These are phyloP conservation scores for Aldabrachelys gigantea DNA, from an alignment of 2,113 vertebrate species.

Conservation along the genomic window DNA sequence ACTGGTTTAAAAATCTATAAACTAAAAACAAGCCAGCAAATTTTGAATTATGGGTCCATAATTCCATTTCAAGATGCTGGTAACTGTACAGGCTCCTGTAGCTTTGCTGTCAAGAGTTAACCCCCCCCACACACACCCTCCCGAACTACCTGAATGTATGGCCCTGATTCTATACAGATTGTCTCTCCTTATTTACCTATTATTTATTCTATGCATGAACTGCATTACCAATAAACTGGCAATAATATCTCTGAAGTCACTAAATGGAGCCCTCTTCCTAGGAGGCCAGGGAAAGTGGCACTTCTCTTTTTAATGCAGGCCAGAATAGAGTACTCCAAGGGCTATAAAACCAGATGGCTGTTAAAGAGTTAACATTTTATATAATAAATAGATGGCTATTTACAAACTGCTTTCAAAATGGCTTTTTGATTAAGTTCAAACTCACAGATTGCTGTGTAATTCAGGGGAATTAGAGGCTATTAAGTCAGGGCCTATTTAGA, in stretches of 20 bases:
- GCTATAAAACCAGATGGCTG: background rate
- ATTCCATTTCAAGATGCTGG: background rate
- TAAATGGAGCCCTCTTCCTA: background rate
- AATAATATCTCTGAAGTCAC: background rate
- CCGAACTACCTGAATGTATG: background rate
- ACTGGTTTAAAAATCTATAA: background rate
- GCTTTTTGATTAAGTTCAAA: background rate
- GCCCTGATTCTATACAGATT: background rate
- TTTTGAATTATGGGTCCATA: background rate
- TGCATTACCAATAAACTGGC: background rate
- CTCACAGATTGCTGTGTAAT: background rate
- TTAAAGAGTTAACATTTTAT: background rate
- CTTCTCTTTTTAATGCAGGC: background rate
- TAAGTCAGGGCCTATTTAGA: background rate
- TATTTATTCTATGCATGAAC: background rate
- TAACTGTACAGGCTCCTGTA: accelerated
- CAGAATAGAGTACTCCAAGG: background rate
- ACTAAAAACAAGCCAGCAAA: background rate
- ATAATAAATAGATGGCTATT: background rate
- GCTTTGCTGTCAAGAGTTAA: background rate
- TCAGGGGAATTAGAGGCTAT: background rate
- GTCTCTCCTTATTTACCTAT: background rate
- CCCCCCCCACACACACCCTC: accelerated
- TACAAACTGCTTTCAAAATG: background rate
- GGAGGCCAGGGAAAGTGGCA: background rate